Evolutionary conservation across 2,113 vertebrate genomes (phyloP), one percentile per base, ranked within the genome.

Genomic region (Microtus pennsylvanicus): DNA sequence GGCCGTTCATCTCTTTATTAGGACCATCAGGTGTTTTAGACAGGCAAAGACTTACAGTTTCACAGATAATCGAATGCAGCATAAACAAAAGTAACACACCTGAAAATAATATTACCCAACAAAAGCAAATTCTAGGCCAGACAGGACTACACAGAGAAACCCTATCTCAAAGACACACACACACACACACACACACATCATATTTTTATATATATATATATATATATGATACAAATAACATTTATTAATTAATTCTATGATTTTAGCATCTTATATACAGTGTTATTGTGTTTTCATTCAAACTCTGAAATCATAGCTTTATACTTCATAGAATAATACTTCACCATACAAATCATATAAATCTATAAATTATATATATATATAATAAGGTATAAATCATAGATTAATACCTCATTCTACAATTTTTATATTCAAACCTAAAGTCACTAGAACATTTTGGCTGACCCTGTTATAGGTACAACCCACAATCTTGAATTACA

Each of bases 381-480:
- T 61, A 22, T 61, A 38, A 63, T 83, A 42, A 10, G 26, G 38
- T 65, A 45, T 85, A 92, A 50, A 5, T 42, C 87, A 50, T 90
- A 87, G 81, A 28, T 89, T 89, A 97, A 90, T 97, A 93, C 94
- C 47, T n/a, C 35, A 87, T 7, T 94, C 58, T 75, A 65, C 87
- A n/a, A 87, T 93, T 96, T 96, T 24, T 81, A 45, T 42, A 92
- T 21, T 80, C 11, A 50, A n/a, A 90, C 93, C 16, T 38, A 97
- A 93, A 93, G 52, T 91, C 77, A 93, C 90, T 95, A 96, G 95
- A 92, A 90, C 28, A 38, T 26, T 97, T 87, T 75, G 47, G 26
- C 94, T 95, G 90, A 14, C 86, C 38, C 93, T 97, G 69, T 75
- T 94, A 67, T 70, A 94, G 50, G 35, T 97, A 50, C 74, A 98